Percentiles rank a stretch among this genome's conserved stretches.
Conservation (phyloP, 2,888 invertebrate species). For the Cylloceria caligata region DNA sequence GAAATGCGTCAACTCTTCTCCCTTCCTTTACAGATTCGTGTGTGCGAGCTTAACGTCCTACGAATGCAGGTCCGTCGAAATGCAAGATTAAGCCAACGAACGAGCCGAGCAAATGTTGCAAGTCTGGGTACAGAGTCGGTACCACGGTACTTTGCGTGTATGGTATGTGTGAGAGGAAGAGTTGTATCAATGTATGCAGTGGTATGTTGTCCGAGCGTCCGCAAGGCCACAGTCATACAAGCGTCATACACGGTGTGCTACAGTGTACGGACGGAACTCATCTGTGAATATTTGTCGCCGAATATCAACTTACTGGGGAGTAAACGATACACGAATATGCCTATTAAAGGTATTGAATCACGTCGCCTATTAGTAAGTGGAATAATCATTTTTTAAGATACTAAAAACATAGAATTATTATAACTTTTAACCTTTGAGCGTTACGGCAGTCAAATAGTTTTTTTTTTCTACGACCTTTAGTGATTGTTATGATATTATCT, state of each 20-base stretch:
- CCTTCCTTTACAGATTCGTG: constrained; percentile 23
- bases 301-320: background rate
- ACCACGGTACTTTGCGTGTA: background rate
- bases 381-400: background rate
- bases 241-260: background rate
- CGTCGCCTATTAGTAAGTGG: background rate
- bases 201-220: constrained; percentile 18
- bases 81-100: constrained; percentile 27
- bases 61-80: constrained; percentile 39
- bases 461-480: too few species aligned
- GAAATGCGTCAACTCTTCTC: constrained; percentile 1
- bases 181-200: constrained; percentile 22
- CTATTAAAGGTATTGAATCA: background rate
- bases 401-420: too few species aligned
- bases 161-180: constrained; percentile 16
- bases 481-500: too few species aligned
- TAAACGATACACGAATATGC: constrained; percentile 12
- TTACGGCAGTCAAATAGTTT: too few species aligned
- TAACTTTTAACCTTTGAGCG: too few species aligned
- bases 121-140: background rate
- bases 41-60: constrained; percentile 15
- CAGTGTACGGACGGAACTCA: background rate
- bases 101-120: constrained; percentile 33
- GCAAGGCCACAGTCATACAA: constrained; percentile 15
- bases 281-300: constrained; percentile 17